These are phyloP conservation scores for Cheumatopsyche charites DNA, from an alignment of 1,140 invertebrate genomes.

Conservation along the genomic window DNA sequence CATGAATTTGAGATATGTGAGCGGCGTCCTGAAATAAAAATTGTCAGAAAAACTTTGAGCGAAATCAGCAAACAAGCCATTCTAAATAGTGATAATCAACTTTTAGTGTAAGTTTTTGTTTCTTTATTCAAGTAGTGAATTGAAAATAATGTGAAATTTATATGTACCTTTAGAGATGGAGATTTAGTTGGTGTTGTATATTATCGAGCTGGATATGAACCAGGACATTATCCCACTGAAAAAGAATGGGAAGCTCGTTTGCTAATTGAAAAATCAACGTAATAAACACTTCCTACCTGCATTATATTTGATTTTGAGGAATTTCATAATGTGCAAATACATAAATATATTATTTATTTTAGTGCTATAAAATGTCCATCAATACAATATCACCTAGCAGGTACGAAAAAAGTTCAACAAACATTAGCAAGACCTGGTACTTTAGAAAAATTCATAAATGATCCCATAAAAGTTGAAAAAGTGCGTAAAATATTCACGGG, in stretches of 20 bases:
- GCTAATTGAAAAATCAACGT: conserved; percentile 80
- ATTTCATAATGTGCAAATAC: too few relatives aligned
- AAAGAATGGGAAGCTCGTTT: conserved; percentile 86
- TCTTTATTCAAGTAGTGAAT: too few relatives aligned
- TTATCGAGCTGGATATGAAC: conserved; percentile 89
- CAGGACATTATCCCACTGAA: conserved; percentile 81
- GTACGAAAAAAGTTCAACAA: conserved; percentile 91
- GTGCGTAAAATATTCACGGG: conserved; percentile 87
- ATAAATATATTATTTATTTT: conserved; percentile 42
- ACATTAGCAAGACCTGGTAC: conserved; percentile 74
- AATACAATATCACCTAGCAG: conserved; percentile 86
- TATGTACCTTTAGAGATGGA: conserved; percentile 65
- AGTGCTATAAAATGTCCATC: conserved; percentile 95
- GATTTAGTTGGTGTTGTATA: conserved; percentile 88
- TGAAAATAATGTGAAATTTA: too few relatives aligned
- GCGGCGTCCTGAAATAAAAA: conserved; percentile 72
- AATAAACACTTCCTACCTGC: background rate
- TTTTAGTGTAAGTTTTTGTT: conserved; percentile 67
- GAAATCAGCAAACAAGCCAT: conserved; percentile 64
- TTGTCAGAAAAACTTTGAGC: conserved; percentile 73
- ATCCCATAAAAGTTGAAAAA: conserved; percentile 62
- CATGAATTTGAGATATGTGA: conserved; percentile 85
- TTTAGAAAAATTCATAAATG: conserved; percentile 75
- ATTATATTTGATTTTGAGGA: background rate
- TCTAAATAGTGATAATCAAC: conserved; percentile 65